Evolutionary conservation across 1,140 invertebrate species (phyloP).

Genomic region (Octopus sinensis): DNA sequence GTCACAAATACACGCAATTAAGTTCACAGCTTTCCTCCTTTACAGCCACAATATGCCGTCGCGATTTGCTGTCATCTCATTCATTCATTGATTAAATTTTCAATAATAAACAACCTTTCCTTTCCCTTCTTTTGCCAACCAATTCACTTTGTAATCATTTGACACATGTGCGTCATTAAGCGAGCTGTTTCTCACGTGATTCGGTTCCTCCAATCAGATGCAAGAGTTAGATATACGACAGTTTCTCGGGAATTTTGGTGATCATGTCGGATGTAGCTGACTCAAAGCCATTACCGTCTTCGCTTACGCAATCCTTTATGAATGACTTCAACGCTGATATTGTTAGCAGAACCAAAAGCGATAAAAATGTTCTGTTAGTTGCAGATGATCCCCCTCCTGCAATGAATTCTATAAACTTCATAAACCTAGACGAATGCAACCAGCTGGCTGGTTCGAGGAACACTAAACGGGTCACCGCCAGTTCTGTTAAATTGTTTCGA

Average conservation of each 20-base stretch:
- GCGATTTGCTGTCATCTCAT: too few relatives aligned
- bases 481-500: slow-evolving; percentile 8
- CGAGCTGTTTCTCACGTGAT: background rate
- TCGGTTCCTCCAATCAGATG: background rate
- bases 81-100: too few relatives aligned
- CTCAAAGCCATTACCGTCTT: background rate
- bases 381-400: too few relatives aligned
- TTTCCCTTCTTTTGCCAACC: too few relatives aligned
- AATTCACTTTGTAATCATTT: background rate
- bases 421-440: background rate
- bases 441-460: background rate
- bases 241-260: background rate
- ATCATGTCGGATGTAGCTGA: background rate
- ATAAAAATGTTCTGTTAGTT: too few relatives aligned
- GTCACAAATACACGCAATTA: too few relatives aligned
- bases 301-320: background rate
- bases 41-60: too few relatives aligned
- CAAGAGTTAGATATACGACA: background rate
- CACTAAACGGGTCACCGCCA: background rate
- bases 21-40: too few relatives aligned
- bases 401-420: background rate
- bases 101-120: too few relatives aligned
- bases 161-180: slow-evolving; percentile 5
- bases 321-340: too few relatives aligned
- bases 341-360: too few relatives aligned